Evolutionary conservation across 2,797 vertebrate species (phyloP).

Genomic region (Serranus cabrilla): DNA sequence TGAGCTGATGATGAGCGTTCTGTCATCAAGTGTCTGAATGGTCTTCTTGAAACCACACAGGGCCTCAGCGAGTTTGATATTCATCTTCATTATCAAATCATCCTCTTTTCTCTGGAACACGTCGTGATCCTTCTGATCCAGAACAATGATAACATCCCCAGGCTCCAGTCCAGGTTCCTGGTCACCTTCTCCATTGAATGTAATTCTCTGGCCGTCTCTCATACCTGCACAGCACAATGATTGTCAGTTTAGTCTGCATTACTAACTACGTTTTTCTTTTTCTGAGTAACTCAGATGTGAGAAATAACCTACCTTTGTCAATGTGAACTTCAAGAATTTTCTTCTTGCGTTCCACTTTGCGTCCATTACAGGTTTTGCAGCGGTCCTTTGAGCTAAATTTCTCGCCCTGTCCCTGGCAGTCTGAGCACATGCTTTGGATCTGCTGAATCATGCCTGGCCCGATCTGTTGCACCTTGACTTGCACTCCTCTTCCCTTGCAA

Average conservation of each 20-base stretch:
- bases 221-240: constrained; percentile 86
- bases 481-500: constrained; percentile 95
- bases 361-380: constrained; percentile 93
- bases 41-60: constrained; percentile 95
- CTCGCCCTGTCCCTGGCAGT: constrained; percentile 96
- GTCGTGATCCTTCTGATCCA: constrained; percentile 94
- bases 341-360: constrained; percentile 94
- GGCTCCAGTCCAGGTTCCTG: constrained; percentile 97
- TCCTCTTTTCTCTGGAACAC: constrained; percentile 91
- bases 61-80: constrained; percentile 92
- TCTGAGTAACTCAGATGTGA: not conserved
- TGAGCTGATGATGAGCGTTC: constrained; percentile 89
- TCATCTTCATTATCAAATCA: constrained; percentile 92
- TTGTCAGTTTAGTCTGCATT: not conserved
- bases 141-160: constrained; percentile 94
- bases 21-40: constrained; percentile 90
- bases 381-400: constrained; percentile 93
- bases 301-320: constrained; percentile 89
- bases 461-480: constrained; percentile 94
- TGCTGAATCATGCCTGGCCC: constrained; percentile 98
- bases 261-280: not conserved
- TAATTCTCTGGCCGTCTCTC: constrained; percentile 96
- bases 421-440: constrained; percentile 94
- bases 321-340: constrained; percentile 97
- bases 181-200: constrained; percentile 95